These are phyloP conservation scores for Meriones psammophilus DNA, from an alignment of 2,797 vertebrate genomes.

Conservation along the genomic window DNA sequence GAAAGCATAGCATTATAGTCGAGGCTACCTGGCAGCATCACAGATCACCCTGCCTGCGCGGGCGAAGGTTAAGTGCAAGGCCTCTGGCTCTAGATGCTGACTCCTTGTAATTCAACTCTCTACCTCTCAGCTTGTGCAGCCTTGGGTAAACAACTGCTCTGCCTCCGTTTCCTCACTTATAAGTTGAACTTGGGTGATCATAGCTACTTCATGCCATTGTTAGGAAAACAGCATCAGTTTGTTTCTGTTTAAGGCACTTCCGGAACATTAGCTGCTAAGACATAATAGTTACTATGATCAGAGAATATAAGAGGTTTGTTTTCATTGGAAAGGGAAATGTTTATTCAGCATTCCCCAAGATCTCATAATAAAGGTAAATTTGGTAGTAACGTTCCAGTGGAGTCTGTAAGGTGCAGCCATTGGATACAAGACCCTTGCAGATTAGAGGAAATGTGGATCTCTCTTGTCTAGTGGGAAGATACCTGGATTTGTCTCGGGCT, in stretches of 20 bases:
- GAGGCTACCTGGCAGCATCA: background rate
- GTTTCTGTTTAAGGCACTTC: background rate
- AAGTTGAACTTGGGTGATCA: background rate
- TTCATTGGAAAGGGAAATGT: background rate
- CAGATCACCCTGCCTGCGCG: background rate
- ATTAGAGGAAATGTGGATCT: background rate
- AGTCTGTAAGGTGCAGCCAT: background rate
- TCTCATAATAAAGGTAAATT: conserved; percentile 26
- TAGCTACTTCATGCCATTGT: background rate
- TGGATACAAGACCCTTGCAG: background rate
- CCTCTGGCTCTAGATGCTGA: background rate
- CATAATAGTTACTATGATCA: background rate
- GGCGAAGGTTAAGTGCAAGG: background rate
- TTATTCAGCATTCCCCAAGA: background rate
- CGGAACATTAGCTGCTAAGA: background rate
- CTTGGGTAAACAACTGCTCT: background rate
- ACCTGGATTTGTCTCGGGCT: background rate
- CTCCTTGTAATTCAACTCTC: background rate
- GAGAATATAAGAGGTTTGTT: background rate
- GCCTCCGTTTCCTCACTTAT: background rate
- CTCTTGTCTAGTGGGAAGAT: background rate
- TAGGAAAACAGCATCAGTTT: background rate
- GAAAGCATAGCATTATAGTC: background rate
- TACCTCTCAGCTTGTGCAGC: background rate
- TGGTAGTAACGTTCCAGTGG: background rate